These are phyloP conservation scores for Reticulitermes speratus DNA, from an alignment of 1,140 invertebrate species.

Conservation along the genomic window DNA sequence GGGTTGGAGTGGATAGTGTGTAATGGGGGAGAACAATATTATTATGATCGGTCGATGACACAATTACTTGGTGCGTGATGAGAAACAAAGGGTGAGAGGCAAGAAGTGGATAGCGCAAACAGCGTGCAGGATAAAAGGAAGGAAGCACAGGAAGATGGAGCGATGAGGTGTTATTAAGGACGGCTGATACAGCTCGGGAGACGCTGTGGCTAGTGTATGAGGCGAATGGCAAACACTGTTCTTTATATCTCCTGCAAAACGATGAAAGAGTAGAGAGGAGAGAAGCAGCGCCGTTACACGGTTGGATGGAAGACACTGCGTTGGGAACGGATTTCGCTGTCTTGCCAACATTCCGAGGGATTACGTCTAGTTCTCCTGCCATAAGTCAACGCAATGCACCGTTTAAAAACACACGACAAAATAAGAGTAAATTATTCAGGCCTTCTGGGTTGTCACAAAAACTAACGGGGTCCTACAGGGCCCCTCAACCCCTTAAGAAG, in stretches of 20 bases:
- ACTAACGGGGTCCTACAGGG: too few relatives aligned
- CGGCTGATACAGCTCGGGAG: background rate
- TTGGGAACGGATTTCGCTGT: background rate
- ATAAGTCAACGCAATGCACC: too few relatives aligned
- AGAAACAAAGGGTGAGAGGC: background rate
- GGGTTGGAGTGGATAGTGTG: background rate
- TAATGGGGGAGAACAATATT: constrained; percentile 12
- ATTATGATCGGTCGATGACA: constrained; percentile 11
- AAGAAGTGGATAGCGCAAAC: background rate
- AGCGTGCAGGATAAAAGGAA: background rate
- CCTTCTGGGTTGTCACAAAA: too few relatives aligned
- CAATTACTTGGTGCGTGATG: background rate
- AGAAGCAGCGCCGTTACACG: background rate
- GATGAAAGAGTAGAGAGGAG: background rate
- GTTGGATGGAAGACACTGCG: background rate
- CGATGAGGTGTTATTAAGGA: constrained; percentile 3
- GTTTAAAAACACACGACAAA: too few relatives aligned
- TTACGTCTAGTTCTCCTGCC: too few relatives aligned
- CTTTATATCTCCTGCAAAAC: background rate
- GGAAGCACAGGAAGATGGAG: background rate
- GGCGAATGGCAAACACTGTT: too few relatives aligned
- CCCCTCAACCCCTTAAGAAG: too few relatives aligned
- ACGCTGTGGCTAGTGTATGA: background rate
- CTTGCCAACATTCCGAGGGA: too few relatives aligned
- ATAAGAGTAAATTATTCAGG: too few relatives aligned